Evolutionary conservation across 2,113 vertebrate species (phyloP).

Genomic region (Stegostoma tigrinum): DNA sequence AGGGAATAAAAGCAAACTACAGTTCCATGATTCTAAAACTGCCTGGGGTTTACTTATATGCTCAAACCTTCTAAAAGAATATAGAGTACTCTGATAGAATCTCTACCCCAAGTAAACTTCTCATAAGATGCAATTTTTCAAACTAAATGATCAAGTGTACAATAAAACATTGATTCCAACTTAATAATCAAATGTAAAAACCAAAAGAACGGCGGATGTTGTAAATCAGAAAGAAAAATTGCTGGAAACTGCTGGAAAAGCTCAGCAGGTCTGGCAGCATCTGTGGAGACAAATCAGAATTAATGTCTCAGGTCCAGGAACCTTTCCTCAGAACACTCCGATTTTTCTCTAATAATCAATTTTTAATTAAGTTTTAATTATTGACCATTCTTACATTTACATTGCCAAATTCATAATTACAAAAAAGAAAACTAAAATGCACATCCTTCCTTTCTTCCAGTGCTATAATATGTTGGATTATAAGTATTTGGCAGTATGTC

Average conservation of each 20-base stretch:
- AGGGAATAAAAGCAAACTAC: conserved; percentile 18
- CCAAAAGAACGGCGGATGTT: too few relatives aligned
- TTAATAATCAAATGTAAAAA: background rate
- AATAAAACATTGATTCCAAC: too few relatives aligned
- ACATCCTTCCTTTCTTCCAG: background rate
- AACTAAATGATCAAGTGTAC: background rate
- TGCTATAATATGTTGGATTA: background rate
- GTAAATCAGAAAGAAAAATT: too few relatives aligned
- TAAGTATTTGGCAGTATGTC: too few relatives aligned
- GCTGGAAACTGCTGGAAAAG: too few relatives aligned
- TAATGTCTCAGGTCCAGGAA: too few relatives aligned
- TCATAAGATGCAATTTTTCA: background rate
- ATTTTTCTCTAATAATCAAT: too few relatives aligned
- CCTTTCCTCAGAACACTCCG: too few relatives aligned
- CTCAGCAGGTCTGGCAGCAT: too few relatives aligned
- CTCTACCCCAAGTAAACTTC: background rate
- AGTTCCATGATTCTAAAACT: background rate
- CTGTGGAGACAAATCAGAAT: too few relatives aligned
- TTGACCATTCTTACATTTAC: background rate
- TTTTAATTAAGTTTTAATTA: background rate
- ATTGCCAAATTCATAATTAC: background rate
- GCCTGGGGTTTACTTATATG: background rate
- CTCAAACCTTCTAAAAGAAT: background rate
- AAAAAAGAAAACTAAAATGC: background rate
- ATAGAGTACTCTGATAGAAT: background rate